phyloP scores from a whole-genome alignment of 2,888 invertebrate species.

The Holacanthella duospinosa region DNA sequence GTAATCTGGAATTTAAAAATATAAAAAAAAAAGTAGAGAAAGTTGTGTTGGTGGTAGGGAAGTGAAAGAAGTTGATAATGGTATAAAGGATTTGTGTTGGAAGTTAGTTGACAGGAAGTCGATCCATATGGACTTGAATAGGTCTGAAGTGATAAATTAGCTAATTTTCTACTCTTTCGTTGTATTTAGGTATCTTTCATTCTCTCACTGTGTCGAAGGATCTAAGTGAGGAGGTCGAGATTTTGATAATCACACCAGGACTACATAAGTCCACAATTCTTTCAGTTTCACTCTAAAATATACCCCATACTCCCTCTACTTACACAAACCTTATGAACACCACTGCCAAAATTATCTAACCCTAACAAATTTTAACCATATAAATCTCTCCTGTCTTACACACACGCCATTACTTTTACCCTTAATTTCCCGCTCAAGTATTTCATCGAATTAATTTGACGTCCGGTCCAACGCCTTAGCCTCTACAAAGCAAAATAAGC shows the following conservation, averaged over 20 bases:
- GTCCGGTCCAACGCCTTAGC: too few species aligned
- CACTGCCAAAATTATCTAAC: conserved; percentile 27
- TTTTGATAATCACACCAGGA: neutral
- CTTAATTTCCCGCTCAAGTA: neutral
- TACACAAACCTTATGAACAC: conserved; percentile 22
- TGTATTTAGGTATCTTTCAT: conserved; percentile 17
- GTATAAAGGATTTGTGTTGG: neutral
- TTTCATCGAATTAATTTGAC: too few species aligned
- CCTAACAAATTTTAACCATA: conserved; percentile 18
- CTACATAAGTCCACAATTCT: neutral
- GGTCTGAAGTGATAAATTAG: conserved; percentile 29
- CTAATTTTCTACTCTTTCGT: conserved; percentile 28
- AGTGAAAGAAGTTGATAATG: too few species aligned
- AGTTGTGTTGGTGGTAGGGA: too few species aligned
- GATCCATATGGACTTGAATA: conserved; percentile 16
- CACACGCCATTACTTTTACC: conserved; percentile 8
- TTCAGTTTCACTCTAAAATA: conserved; percentile 1
- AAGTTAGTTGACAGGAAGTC: neutral
- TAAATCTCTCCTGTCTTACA: conserved; percentile 24
- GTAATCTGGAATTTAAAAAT: neutral
- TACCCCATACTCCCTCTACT: conserved; percentile 18
- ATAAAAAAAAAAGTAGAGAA: neutral
- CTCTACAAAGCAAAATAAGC: neutral
- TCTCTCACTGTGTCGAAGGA: conserved; percentile 7
- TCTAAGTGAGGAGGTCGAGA: too few species aligned